Evolutionary conservation across 2,113 vertebrate genomes (phyloP).

Genomic region (Mixornis gularis): DNA sequence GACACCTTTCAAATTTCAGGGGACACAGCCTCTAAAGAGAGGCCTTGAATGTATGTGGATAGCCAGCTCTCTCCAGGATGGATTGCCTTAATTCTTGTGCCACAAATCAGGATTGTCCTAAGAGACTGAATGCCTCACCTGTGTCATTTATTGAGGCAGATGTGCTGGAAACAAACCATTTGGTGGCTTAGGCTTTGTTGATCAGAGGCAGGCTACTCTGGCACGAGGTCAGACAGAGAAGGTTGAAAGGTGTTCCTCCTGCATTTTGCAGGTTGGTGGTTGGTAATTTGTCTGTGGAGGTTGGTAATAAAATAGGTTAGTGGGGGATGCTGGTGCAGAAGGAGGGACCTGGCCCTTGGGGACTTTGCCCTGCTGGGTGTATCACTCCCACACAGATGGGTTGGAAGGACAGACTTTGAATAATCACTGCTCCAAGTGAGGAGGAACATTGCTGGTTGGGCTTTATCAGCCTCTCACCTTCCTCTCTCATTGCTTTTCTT

Average conservation of each 20-base stretch:
- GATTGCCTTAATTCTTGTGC: background rate
- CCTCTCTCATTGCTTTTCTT: background rate
- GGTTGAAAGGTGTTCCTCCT: background rate
- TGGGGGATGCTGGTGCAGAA: background rate
- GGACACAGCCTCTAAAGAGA: background rate
- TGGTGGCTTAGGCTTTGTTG: background rate
- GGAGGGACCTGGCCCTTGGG: background rate
- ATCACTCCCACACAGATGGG: accelerated
- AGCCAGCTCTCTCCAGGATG: background rate
- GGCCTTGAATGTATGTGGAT: background rate
- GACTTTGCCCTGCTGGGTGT: background rate
- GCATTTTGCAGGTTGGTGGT: background rate
- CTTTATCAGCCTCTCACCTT: background rate
- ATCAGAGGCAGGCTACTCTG: background rate
- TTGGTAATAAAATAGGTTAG: background rate
- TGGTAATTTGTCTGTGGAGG: background rate
- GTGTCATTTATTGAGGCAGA: background rate
- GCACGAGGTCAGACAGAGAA: background rate
- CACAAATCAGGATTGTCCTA: background rate
- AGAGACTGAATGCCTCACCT: background rate
- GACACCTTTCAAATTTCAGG: background rate
- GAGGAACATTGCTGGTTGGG: background rate
- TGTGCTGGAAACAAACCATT: background rate
- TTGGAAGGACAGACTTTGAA: background rate
- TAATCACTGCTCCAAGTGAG: background rate